Evolutionary conservation across 2,113 vertebrate species (phyloP).

Genomic region (Pelmatolapia mariae): DNA sequence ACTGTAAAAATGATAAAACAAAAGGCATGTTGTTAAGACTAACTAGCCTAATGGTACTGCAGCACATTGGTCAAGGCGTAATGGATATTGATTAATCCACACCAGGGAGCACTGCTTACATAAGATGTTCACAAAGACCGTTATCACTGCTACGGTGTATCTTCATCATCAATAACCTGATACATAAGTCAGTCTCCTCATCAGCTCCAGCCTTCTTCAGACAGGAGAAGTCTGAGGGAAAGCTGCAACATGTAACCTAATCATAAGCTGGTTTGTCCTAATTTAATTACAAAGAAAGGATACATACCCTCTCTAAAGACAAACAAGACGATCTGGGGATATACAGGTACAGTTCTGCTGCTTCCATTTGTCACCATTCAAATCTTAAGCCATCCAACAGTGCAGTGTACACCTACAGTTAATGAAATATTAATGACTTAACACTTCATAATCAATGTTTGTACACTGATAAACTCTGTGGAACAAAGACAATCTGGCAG

Average conservation of each 20-base stretch:
- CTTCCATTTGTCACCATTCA: neutral
- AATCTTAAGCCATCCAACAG: neutral
- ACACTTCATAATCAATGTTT: neutral
- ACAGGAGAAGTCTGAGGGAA: neutral
- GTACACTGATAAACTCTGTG: neutral
- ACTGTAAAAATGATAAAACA: neutral
- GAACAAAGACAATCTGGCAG: neutral
- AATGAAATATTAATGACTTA: neutral
- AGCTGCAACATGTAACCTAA: neutral
- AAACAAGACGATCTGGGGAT: neutral
- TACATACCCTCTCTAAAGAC: neutral
- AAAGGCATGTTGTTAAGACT: neutral
- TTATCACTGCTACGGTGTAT: constrained; percentile 29
- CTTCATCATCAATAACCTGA: constrained; percentile 17
- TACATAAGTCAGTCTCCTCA: neutral
- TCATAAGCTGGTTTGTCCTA: neutral
- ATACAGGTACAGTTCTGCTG: neutral
- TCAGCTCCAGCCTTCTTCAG: neutral
- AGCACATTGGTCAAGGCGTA: neutral
- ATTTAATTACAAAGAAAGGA: neutral
- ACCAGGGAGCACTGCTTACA: neutral
- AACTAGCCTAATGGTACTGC: neutral
- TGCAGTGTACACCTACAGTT: neutral
- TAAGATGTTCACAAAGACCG: neutral
- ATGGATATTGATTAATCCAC: constrained; percentile 38